phyloP scores from a whole-genome alignment of 2,888 invertebrate species.

The Villa cingulata region DNA sequence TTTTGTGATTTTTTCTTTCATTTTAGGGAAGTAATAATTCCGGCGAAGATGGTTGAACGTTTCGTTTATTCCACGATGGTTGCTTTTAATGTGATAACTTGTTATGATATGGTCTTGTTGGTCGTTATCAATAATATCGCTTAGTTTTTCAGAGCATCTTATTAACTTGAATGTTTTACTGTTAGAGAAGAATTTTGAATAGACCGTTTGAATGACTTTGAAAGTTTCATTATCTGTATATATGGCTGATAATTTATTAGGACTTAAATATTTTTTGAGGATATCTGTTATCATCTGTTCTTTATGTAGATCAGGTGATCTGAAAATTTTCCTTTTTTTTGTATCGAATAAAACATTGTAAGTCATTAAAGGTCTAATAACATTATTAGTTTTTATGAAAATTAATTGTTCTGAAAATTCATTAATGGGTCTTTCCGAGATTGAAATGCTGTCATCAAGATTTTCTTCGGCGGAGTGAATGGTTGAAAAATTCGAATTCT shows the following conservation, averaged over 20 bases:
- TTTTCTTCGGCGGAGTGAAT: constrained; percentile 1
- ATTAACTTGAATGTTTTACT: constrained; percentile 7
- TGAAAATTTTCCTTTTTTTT: background rate
- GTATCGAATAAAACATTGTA: background rate
- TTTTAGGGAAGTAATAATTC: constrained; percentile 9
- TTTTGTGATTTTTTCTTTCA: constrained; percentile 10
- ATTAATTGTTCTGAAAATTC: background rate
- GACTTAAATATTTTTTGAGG: background rate
- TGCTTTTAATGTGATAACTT: constrained; percentile 2
- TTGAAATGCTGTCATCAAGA: background rate
- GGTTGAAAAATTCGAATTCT: background rate
- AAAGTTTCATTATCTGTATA: constrained; percentile 7
- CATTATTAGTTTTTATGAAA: background rate
- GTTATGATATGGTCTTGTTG: constrained; percentile 6
- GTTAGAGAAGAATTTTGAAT: constrained; percentile 11
- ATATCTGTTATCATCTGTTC: background rate
- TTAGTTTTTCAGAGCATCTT: constrained; percentile 3
- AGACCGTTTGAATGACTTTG: constrained; percentile 7
- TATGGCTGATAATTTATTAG: background rate
- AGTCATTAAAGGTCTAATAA: background rate
- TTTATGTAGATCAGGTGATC: background rate
- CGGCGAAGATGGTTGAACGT: constrained; percentile 3
- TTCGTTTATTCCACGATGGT: constrained; percentile 11
- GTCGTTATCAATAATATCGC: constrained; percentile 1
- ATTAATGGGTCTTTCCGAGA: background rate